phyloP scores from a whole-genome alignment of 2,888 invertebrate species.

The Lasioglossum leucozonium region DNA sequence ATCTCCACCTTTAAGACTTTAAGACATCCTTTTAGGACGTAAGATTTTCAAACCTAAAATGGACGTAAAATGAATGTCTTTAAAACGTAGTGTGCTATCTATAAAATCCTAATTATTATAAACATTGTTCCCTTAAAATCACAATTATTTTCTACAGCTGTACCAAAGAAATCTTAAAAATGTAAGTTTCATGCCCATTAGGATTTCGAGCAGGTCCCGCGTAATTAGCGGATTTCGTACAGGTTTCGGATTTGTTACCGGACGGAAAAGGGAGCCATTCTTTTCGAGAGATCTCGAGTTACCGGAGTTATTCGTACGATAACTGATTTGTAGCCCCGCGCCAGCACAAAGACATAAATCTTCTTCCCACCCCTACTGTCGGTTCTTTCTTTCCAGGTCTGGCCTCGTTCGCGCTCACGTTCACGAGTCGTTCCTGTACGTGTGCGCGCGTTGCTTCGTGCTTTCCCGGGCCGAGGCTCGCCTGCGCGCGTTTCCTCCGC shows the following conservation, averaged over 20 bases:
- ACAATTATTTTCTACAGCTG: background rate
- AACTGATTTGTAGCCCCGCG: constrained; percentile 65
- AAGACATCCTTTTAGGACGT: too few relatives aligned
- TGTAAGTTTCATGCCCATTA: background rate
- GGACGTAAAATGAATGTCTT: too few relatives aligned
- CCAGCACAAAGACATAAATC: constrained; percentile 63
- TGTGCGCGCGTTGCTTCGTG: background rate
- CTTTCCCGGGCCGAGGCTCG: background rate
- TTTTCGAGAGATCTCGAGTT: constrained; percentile 17
- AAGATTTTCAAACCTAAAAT: too few relatives aligned
- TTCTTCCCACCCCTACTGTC: constrained; percentile 35
- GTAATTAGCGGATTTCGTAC: background rate
- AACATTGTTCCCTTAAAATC: background rate
- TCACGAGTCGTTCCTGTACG: background rate
- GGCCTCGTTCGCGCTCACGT: constrained; percentile 44
- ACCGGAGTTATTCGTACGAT: constrained; percentile 47
- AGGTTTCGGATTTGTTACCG: background rate
- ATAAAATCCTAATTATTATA: too few relatives aligned
- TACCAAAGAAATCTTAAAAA: background rate
- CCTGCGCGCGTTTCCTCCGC: constrained; percentile 40
- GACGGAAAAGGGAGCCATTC: constrained; percentile 14
- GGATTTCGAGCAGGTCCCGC: background rate
- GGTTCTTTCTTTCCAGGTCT: constrained; percentile 35
- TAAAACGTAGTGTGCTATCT: too few relatives aligned
- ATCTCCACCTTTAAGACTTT: too few relatives aligned